Base-by-base conservation (phyloP, 2,888 invertebrate species). In the Drosophila buzzatii region DNA sequence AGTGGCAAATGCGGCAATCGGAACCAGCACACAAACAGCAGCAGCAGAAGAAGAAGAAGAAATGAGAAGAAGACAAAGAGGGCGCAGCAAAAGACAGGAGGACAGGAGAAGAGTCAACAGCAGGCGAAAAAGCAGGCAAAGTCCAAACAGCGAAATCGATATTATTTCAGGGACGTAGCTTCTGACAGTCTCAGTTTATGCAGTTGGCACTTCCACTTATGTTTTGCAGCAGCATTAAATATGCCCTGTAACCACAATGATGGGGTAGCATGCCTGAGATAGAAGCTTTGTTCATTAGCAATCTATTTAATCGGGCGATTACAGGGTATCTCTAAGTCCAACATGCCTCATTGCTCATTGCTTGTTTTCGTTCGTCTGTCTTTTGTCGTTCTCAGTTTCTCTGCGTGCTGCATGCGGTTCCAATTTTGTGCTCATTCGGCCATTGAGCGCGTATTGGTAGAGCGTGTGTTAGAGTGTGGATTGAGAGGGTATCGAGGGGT, bases 141-240 rank as follows among this genome's bases (percentile, higher is more conserved):
- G 85, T 85, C 76, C 80, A 75, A 67, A 12, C 74, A 71, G 69
- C 83, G 90, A 87, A 90, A 90, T 88, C 90, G 90, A 90, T 85
- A 88, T 88, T 76, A 83, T 76, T 85, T 85, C 85, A 85, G 90
- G 85, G 90, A 88, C 85, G 73, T 81, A 59, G 65, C 73, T 77
- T 68, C 62, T 76, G 70, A 60, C 62, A 53, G 68, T 55, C 39
- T 41, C 18, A 60, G 70, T 53, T 44, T 42, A 55, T 59, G 58
- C 56, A 58, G 62, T 61, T 75, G 72, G 52, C 56, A 71, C 55
- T 62, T 67, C 45, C 63, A 52, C 58, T 63, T 67, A 49, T 56
- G 57, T 47, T 42, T 14, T 55, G 51, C 51, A 31, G 47, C 20
- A 31, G 57, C 20, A 31, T 18, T 7, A 37, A 9, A 6, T 5